A percentile compares a stretch with the other conserved stretches of the same genome.
Conservation (phyloP, 1,140 invertebrate genomes). For the Bombus turneri region DNA sequence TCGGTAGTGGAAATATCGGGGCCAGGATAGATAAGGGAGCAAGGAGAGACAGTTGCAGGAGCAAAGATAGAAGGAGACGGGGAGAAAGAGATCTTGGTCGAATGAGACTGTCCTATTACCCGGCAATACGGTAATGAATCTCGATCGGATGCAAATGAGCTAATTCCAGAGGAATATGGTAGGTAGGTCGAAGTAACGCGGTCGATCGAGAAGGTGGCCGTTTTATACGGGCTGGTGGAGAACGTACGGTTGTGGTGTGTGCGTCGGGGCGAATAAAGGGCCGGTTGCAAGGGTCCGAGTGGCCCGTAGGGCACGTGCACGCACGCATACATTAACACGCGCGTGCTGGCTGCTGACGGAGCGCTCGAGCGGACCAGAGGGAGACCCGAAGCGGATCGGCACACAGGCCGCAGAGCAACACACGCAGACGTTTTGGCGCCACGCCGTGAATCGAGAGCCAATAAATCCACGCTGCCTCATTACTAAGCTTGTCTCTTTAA, state of each 20-base stretch:
- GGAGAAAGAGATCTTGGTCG: conserved; percentile 51
- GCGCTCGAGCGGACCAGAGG: conserved; percentile 42
- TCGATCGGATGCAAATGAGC: conserved; percentile 74
- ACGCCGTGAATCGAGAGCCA: conserved; percentile 61
- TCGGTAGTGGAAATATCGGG: conserved; percentile 41
- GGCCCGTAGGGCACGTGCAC: conserved; percentile 56
- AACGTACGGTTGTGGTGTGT: background rate
- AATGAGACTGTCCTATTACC: conserved; percentile 69
- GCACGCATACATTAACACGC: conserved; percentile 62
- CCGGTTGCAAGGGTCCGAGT: background rate
- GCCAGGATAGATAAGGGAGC: conserved; percentile 44
- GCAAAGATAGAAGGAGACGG: conserved; percentile 45
- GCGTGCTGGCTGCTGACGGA: conserved; percentile 52
- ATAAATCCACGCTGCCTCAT: conserved; percentile 80
- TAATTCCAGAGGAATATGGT: conserved; percentile 56
- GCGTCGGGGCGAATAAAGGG: conserved; percentile 23
- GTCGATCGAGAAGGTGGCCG: background rate
- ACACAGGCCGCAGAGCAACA: conserved; percentile 15
- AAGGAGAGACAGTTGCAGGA: conserved; percentile 40
- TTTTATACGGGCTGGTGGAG: background rate
- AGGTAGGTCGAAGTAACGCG: conserved; percentile 20
- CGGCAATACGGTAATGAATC: conserved; percentile 72
- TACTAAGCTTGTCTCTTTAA: conserved; percentile 82
- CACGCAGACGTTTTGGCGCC: conserved; percentile 72
- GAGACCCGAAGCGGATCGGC: conserved; percentile 11